These are phyloP conservation scores for Myiagra hebetior DNA, from an alignment of 2,113 vertebrate genomes.

Conservation along the genomic window DNA sequence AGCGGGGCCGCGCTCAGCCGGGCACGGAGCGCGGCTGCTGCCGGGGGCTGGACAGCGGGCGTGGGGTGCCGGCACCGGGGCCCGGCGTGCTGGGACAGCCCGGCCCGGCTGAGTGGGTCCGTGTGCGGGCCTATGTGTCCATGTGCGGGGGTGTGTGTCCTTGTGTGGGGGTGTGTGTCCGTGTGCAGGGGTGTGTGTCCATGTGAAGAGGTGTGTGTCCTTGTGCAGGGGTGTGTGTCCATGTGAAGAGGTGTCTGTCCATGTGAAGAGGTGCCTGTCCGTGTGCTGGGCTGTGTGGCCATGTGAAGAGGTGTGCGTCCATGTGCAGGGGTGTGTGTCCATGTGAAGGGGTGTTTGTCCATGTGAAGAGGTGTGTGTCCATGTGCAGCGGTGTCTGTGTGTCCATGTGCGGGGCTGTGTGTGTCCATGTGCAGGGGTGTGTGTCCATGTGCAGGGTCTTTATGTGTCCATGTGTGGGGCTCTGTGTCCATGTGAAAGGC, in stretches of 20 bases:
- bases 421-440: background rate
- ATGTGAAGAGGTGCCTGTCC: background rate
- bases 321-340: background rate
- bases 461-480: background rate
- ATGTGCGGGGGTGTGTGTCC: no score
- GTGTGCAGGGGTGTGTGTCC: no score
- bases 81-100: background rate
- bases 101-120: no score
- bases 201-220: no score
- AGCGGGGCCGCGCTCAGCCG: background rate
- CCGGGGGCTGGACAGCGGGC: background rate
- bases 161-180: no score
- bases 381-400: background rate
- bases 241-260: no score
- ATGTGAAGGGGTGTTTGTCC: no score
- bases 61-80: background rate
- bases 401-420: background rate
- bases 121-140: accelerated
- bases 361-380: background rate
- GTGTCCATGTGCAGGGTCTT: background rate
- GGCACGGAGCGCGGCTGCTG: background rate
- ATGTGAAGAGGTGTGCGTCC: no score
- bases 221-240: background rate
- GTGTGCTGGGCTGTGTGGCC: background rate
- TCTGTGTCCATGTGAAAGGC: accelerated